Conservation (phyloP, 2,797 vertebrate genomes). For the Esox masquinongy region DNA sequence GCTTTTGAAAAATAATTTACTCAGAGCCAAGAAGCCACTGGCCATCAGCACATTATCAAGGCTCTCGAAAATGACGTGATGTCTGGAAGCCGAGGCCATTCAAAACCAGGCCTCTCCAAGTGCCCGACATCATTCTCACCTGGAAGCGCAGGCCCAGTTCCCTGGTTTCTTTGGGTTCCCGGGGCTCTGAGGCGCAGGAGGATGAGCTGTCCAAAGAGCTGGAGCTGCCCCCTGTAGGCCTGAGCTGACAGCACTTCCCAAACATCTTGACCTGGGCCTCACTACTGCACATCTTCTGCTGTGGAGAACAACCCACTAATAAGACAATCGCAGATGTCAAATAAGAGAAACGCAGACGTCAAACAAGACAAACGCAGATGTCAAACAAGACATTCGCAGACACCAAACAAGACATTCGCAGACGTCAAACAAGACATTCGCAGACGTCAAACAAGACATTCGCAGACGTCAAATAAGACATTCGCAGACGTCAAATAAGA, state of each 20-base stretch:
- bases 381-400: neutral
- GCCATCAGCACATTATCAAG: no score
- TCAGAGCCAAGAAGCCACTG: no score
- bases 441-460: neutral
- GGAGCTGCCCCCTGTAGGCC: slow-evolving; percentile 91
- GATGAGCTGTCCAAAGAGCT: slow-evolving; percentile 93
- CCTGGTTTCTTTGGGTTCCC: slow-evolving; percentile 84
- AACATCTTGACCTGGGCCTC: slow-evolving; percentile 89
- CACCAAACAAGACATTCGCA: neutral
- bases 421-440: neutral
- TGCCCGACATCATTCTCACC: slow-evolving; percentile 48
- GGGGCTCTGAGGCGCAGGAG: slow-evolving; percentile 84
- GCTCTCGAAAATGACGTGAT: no score
- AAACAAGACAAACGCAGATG: neutral
- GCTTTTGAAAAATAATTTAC: no score
- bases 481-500: neutral
- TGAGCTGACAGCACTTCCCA: slow-evolving; percentile 91
- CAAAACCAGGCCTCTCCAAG: neutral
- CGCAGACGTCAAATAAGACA: neutral
- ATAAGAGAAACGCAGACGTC: neutral
- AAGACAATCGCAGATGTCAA: neutral
- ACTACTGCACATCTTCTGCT: slow-evolving; percentile 80
- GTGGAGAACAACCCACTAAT: slow-evolving; percentile 13
- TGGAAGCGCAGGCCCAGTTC: slow-evolving; percentile 74
- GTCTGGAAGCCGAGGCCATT: neutral